Base-by-base conservation (phyloP, 2,888 invertebrate genomes). In the Xestia rhomboidea region DNA sequence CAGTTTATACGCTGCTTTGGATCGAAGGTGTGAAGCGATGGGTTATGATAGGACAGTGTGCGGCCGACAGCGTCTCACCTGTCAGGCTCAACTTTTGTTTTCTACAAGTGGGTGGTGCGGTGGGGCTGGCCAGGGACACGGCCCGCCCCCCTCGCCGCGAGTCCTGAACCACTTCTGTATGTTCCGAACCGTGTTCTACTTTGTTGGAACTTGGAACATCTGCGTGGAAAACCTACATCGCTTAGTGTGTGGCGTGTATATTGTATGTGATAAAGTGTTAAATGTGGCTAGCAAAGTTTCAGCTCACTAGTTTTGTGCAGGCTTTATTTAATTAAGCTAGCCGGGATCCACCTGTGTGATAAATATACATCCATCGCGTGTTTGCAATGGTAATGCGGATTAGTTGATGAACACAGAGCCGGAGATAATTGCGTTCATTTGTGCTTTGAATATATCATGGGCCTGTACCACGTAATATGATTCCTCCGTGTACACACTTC, bases 71-170 rank as follows among this genome's bases (percentile, higher is more conserved):
- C 83, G 88, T 87, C 88, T 88, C 97, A 97, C 97, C 97, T 96
- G 97, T 96, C 95, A 98, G 97, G 95, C 98, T 97, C 94, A 98
- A 97, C 93, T 97, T 97, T 92, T 97, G 97, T 94, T 98, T 98
- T 93, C 97, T 97, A 94, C 97, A 95, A 90, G 97, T 97, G 89
- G 97, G 97, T 88, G 97, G 97, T 81, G 97, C 97, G 88, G 97
- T 97, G 73, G 97, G 97, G 92, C 97, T 97, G 92, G 97, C 97
- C 89, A 98, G 95, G 92, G 97, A 97, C 91, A 98, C 96, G 90
- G 97, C 97, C 93, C 97, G 97, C 89, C 92, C 92, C 87, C 89
- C 90, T 91, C 92, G 92, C 90, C 90, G 91, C 88, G 85, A 80
- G 86, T 92, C 93, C 87, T 89, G 86, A 83, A 87, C 86, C 86